A percentile compares a stretch with the other conserved stretches of the same genome.
Conservation (phyloP, 1,140 invertebrate genomes). For the Euura lappo region DNA sequence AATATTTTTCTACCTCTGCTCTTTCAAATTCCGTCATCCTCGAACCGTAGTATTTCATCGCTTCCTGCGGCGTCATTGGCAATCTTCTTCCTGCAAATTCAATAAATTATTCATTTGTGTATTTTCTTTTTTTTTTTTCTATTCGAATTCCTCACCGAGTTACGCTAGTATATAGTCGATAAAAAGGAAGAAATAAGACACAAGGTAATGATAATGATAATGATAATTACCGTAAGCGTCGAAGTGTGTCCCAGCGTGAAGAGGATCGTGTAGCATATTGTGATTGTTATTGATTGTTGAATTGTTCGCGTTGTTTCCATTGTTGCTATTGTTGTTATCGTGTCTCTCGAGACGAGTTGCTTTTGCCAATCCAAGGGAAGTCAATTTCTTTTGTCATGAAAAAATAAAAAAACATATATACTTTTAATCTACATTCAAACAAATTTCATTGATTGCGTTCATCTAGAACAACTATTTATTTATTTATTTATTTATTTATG, state of each 20-base stretch:
- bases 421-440: not conserved
- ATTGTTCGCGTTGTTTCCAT: slow-evolving; percentile 53
- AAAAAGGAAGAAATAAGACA: not conserved
- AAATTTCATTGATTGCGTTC: not conserved
- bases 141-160: too few species aligned
- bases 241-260: slow-evolving; percentile 37
- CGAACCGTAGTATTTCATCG: slow-evolving; percentile 79
- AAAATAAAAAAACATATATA: slow-evolving; percentile 11
- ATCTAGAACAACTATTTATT: too few species aligned
- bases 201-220: not conserved
- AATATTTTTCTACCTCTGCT: slow-evolving; percentile 84
- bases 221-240: slow-evolving; percentile 40
- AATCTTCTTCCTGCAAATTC: slow-evolving; percentile 47
- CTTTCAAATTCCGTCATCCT: slow-evolving; percentile 86
- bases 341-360: slow-evolving; percentile 51
- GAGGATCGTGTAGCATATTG: slow-evolving; percentile 53
- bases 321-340: slow-evolving; percentile 40
- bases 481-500: too few species aligned
- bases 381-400: slow-evolving; percentile 47
- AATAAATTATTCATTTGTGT: not conserved
- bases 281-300: slow-evolving; percentile 54
- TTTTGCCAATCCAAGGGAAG: slow-evolving; percentile 53
- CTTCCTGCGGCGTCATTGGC: slow-evolving; percentile 66
- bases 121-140: too few species aligned
- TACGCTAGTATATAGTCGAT: too few species aligned